Percentiles rank a stretch among this genome's conserved stretches.
phyloP scores from a whole-genome alignment of 1,140 invertebrate genomes.

The Leptopilina clavipes region DNA sequence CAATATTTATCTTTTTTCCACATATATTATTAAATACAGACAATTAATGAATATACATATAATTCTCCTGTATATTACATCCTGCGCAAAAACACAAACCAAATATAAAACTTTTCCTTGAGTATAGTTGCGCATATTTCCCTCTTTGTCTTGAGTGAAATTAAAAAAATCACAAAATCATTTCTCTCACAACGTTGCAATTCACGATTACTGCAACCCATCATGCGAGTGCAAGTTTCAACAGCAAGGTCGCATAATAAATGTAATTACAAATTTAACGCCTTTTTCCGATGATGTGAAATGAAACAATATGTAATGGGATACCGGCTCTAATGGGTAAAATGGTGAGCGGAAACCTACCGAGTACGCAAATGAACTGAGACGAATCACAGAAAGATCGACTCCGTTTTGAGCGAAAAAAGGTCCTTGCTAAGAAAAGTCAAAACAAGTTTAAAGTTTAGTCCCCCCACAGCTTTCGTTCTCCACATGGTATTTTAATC shows the following conservation, averaged over 20 bases:
- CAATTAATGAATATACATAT: no score
- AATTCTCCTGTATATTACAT: no score
- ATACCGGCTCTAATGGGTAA: neutral
- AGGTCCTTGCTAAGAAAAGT: neutral
- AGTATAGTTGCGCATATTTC: no score
- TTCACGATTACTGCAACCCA: conserved; percentile 20
- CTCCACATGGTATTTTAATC: neutral
- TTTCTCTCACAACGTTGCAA: neutral
- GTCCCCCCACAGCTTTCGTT: neutral
- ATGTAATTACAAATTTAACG: conserved; percentile 34
- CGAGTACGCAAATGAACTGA: neutral
- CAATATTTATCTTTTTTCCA: neutral
- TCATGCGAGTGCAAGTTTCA: conserved; percentile 23
- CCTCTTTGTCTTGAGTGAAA: neutral
- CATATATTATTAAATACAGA: no score
- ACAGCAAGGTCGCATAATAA: conserved; percentile 29
- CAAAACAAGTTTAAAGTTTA: neutral
- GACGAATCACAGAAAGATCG: neutral
- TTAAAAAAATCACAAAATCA: neutral
- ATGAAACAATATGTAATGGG: conserved; percentile 8
- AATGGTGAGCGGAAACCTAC: neutral
- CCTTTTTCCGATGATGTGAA: conserved; percentile 16
- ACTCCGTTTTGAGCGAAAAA: neutral
- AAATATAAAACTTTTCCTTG: neutral
- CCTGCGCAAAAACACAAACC: neutral